A percentile compares a stretch with the other conserved stretches of the same genome.
phyloP scores from a whole-genome alignment of 2,113 vertebrate genomes.

The Agapornis roseicollis region DNA sequence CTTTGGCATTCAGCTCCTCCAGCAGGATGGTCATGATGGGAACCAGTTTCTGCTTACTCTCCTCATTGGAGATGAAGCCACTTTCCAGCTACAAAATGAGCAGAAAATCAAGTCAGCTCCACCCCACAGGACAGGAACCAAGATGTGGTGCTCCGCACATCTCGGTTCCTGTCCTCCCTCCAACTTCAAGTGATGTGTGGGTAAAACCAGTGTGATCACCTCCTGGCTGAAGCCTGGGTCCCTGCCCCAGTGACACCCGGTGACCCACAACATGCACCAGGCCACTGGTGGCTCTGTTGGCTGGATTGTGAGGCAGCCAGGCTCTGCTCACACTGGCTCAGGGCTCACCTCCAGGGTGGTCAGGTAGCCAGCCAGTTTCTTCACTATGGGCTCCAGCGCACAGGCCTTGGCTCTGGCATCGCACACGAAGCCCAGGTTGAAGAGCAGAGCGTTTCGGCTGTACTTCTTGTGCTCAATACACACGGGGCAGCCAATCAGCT shows the following conservation, averaged over 20 bases:
- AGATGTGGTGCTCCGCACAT: not conserved
- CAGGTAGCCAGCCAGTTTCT: constrained; percentile 95
- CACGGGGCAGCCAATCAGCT: constrained; percentile 95
- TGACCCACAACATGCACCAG: rapidly evolving
- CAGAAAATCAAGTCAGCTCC: not conserved
- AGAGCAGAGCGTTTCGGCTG: constrained; percentile 93
- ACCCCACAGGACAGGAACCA: rapidly evolving
- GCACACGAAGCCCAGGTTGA: constrained; percentile 95
- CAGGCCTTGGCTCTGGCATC: constrained; percentile 93
- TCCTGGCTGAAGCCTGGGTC: not conserved
- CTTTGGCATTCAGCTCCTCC: constrained; percentile 93
- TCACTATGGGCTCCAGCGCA: constrained; percentile 93
- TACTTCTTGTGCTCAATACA: constrained; percentile 99
- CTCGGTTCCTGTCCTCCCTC: rapidly evolving
- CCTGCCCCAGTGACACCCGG: not conserved
- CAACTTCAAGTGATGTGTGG: not conserved
- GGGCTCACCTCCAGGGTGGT: constrained; percentile 91
- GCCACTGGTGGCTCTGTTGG: not conserved
- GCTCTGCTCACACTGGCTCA: rapidly evolving
- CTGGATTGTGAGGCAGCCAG: rapidly evolving
- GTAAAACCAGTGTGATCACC: not conserved
- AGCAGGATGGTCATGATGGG: constrained; percentile 95
- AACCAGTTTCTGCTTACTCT: constrained; percentile 95
- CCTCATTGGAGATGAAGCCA: constrained; percentile 94
- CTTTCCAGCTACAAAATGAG: constrained; percentile 88